These are phyloP conservation scores for Pristionchus mayeri DNA, from an alignment of 2,888 invertebrate species.

Conservation along the genomic window DNA sequence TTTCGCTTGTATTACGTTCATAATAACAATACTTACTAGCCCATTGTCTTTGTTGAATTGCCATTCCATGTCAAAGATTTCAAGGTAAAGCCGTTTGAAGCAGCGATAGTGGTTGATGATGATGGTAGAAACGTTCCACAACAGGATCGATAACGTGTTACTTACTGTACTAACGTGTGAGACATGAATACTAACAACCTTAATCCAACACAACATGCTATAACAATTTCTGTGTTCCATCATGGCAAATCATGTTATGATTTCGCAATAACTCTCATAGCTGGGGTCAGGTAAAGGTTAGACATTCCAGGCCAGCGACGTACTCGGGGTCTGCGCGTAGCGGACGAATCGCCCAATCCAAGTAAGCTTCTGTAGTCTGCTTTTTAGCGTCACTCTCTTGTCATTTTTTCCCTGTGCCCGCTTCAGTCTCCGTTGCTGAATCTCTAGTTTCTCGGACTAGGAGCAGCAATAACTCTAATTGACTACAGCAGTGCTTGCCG, in stretches of 20 bases:
- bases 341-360: neutral
- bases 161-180: constrained; percentile 23
- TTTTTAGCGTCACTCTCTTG: neutral
- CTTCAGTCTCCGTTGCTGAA: neutral
- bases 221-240: no score
- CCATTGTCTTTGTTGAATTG: neutral
- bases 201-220: no score
- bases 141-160: constrained; percentile 9
- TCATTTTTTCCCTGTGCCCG: neutral
- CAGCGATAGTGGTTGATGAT: neutral
- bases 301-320: neutral
- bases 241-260: neutral
- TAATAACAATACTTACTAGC: neutral
- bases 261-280: no score
- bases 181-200: neutral
- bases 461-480: neutral
- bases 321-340: neutral
- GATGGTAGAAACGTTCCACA: neutral
- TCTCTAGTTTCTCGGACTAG: constrained; percentile 10
- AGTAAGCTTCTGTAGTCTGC: neutral
- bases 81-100: constrained; percentile 15
- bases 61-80: neutral
- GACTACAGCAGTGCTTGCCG: constrained; percentile 11
- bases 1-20: constrained; percentile 29
- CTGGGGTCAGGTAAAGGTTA: no score